phyloP scores from a whole-genome alignment of 2,888 invertebrate genomes.

The Protophormia terraenovae region DNA sequence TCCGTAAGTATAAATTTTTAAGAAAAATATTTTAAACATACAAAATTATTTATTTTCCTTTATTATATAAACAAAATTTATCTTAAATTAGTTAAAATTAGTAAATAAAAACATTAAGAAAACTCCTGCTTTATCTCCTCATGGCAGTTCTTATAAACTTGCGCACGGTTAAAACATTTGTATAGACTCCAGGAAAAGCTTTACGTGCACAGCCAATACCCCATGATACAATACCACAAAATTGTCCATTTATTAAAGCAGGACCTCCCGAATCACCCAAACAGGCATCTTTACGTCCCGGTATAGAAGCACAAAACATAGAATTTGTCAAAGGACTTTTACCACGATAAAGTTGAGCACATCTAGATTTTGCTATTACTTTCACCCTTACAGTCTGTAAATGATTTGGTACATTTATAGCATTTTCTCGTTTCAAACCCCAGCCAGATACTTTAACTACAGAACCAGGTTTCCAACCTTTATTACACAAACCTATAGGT shows the following conservation, averaged over 20 bases:
- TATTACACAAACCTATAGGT: slow-evolving; percentile 50
- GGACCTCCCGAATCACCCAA: slow-evolving; percentile 72
- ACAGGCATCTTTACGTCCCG: slow-evolving; percentile 68
- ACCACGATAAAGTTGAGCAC: background rate
- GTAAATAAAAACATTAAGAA: too few relatives aligned
- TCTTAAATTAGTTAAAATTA: too few relatives aligned
- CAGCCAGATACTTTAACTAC: slow-evolving; percentile 68
- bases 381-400: slow-evolving; percentile 56
- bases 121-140: background rate
- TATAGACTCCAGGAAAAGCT: slow-evolving; percentile 88
- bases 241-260: slow-evolving; percentile 48
- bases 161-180: background rate
- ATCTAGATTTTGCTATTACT: background rate
- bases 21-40: too few relatives aligned
- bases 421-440: slow-evolving; percentile 56
- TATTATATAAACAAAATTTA: too few relatives aligned
- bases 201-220: slow-evolving; percentile 76
- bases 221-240: slow-evolving; percentile 86
- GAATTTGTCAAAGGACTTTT: slow-evolving; percentile 31
- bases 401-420: slow-evolving; percentile 10
- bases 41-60: too few relatives aligned
- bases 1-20: slow-evolving; percentile 87
- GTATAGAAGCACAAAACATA: slow-evolving; percentile 70
- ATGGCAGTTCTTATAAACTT: slow-evolving; percentile 24
- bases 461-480: background rate